Evolutionary conservation across 37 sponge, comb jelly and placozoan genomes (phyloP).

Genomic region (Lycopodina hypogea): DNA sequence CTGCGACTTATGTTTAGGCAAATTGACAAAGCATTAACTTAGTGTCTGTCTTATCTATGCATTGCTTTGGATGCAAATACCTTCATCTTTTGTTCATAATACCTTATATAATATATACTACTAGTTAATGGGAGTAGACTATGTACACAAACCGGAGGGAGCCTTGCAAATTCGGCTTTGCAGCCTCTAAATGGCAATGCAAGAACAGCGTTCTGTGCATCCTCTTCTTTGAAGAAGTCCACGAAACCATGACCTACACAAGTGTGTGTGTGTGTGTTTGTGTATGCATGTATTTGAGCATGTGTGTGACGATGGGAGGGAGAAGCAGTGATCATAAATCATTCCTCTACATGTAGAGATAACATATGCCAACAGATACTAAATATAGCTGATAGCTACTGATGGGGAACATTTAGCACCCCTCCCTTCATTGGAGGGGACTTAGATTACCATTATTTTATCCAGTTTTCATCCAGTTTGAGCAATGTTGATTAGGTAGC

Average conservation of each 20-base stretch:
- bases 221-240: conserved; percentile 82
- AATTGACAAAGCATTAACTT: too few relatives aligned
- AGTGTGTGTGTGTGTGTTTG: neutral
- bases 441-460: too few relatives aligned
- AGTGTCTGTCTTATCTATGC: too few relatives aligned
- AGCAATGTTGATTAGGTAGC: too few relatives aligned
- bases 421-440: neutral
- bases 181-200: conserved; percentile 60
- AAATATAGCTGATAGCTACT: neutral
- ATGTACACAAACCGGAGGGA: conserved; percentile 14
- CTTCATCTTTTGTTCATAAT: too few relatives aligned
- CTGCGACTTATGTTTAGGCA: too few relatives aligned
- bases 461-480: too few relatives aligned
- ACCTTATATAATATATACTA: neutral
- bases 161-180: conserved; percentile 89
- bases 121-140: neutral
- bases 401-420: neutral
- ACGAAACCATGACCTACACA: conserved; percentile 94
- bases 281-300: too few relatives aligned
- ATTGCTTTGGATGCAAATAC: too few relatives aligned
- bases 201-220: conserved; percentile 80
- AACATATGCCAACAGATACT: neutral
- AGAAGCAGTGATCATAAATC: too few relatives aligned
- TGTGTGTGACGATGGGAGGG: conserved; percentile 7
- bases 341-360: too few relatives aligned